Evolutionary conservation across 2,888 invertebrate genomes (phyloP).

Genomic region (Azorinus chamasolen): DNA sequence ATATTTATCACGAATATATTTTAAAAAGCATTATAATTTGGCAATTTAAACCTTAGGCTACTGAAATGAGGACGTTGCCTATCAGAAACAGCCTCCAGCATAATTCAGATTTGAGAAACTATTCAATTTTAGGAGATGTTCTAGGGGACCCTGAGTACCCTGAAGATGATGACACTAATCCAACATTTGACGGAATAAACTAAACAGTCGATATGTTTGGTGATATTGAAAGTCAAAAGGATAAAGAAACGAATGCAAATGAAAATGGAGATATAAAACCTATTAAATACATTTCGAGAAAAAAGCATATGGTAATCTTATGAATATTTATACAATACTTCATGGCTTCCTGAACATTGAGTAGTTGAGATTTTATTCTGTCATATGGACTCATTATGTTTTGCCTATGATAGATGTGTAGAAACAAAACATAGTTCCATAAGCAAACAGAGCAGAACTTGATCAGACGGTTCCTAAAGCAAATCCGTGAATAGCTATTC

Average conservation of each 20-base stretch:
- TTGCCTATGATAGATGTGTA: background rate
- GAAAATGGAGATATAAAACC: background rate
- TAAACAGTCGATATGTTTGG: slow-evolving; percentile 57
- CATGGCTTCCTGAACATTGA: slow-evolving; percentile 45
- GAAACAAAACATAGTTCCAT: background rate
- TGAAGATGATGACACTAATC: background rate
- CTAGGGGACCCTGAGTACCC: slow-evolving; percentile 16
- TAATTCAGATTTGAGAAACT: no score
- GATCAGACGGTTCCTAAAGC: background rate
- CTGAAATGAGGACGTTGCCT: no score
- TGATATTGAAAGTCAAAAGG: slow-evolving; percentile 40
- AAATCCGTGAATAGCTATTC: background rate
- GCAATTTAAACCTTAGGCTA: no score
- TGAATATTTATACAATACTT: slow-evolving; percentile 47
- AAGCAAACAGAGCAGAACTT: background rate
- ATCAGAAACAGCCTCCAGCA: no score
- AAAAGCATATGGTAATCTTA: background rate
- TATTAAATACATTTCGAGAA: background rate
- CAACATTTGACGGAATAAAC: slow-evolving; percentile 29
- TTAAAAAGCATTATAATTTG: no score
- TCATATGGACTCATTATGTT: background rate
- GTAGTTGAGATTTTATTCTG: background rate
- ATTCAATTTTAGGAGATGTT: slow-evolving; percentile 44
- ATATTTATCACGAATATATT: no score
- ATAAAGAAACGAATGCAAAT: background rate